Evolutionary conservation across 1,140 invertebrate genomes (phyloP), one percentile per base, ranked within the genome.

Genomic region (Drosophila ohnishii): DNA sequence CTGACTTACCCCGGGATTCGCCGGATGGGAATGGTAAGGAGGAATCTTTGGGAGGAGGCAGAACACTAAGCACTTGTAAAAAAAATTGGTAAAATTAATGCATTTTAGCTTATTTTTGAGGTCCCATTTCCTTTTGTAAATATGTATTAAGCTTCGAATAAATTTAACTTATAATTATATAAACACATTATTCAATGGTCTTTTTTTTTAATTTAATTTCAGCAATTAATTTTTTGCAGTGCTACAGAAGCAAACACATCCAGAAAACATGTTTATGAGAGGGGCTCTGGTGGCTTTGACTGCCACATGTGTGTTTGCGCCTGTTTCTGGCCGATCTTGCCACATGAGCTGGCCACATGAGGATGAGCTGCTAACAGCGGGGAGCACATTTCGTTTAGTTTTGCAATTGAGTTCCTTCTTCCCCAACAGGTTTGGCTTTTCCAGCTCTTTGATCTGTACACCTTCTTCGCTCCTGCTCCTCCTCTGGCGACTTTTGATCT

Each of bases 401-500:
- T 74, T 13, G 71, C 70, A 74, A 74, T 74, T 73, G 71, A 74
- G 70, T 63, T 64, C 70, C 72, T 67, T 69, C 60, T 64, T 57
- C 40, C 19, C 48, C 57, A 75, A 75, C 73, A 67, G 73, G 73
- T 75, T 75, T 75, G 34, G 19, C 51, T 55, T 37, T 55, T 55
- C 19, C 51, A 58, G n/a, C 69, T 59, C 69, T 72, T 72, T 72
- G 69, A 71, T 72, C 66, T 71, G 69, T 30, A 10, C 56, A 42
- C 58, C 34, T 56, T 19, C 45, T 16, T 44, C 16, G 50, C 53
- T 40, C 34, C 60, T 30, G 34, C 34, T 30, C 13, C 25, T 47
- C 28, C 44, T 16, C 32, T 65, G 53, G 61, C 80, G 71, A 84
- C 80, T 83, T 83, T 84, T 84, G 81, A 85, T 84, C 81, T 84